A percentile compares a stretch with the other conserved stretches of the same genome.
phyloP scores from a whole-genome alignment of 2,113 vertebrate species.

The Corythornis cristatus region DNA sequence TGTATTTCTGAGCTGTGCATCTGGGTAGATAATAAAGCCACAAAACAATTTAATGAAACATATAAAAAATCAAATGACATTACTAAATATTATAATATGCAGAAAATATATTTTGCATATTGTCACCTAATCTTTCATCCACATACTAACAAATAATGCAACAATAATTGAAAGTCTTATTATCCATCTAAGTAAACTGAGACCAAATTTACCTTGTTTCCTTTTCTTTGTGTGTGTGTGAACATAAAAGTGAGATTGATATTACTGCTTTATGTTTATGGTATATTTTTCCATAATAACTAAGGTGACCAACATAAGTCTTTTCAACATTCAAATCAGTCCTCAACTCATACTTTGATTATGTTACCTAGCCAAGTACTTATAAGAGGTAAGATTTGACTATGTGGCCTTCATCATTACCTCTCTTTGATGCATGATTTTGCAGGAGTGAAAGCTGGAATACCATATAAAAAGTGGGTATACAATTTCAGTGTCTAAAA shows the following conservation, averaged over 20 bases:
- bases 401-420: accelerated
- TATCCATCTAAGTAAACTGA: slow-evolving; percentile 80
- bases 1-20: slow-evolving; percentile 85
- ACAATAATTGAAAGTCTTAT: slow-evolving; percentile 83
- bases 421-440: background rate
- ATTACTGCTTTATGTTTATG: slow-evolving; percentile 69
- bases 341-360: background rate
- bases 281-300: slow-evolving; percentile 65
- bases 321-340: slow-evolving; percentile 42
- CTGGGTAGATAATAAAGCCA: slow-evolving; percentile 86
- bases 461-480: background rate
- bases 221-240: slow-evolving; percentile 69
- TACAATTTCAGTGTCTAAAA: background rate
- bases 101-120: slow-evolving; percentile 85
- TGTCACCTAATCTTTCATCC: slow-evolving; percentile 83
- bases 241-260: slow-evolving; percentile 71
- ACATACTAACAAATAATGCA: slow-evolving; percentile 80
- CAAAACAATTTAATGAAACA: slow-evolving; percentile 88
- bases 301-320: slow-evolving; percentile 73
- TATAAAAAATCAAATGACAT: slow-evolving; percentile 85
- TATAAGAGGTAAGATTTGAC: background rate
- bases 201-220: slow-evolving; percentile 82
- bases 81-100: slow-evolving; percentile 86
- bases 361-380: background rate
- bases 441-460: background rate